Conservation (phyloP, 2,797 vertebrate species). For the Paedocypris micromegethes region DNA sequence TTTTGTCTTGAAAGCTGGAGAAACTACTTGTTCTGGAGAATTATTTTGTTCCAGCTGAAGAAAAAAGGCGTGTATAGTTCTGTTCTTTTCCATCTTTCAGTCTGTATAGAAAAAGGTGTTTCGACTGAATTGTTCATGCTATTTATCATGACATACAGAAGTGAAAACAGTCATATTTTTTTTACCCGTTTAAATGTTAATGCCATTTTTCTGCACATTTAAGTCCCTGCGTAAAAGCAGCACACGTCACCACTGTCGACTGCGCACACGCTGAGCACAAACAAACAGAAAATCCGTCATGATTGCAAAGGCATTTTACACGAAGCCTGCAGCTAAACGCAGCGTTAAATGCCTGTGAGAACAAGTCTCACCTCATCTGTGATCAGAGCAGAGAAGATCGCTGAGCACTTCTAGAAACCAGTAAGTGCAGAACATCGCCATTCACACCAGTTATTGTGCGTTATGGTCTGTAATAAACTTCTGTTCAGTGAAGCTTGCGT, state of each 20-base stretch:
- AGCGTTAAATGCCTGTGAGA: neutral
- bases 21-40: neutral
- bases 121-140: neutral
- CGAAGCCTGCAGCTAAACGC: neutral
- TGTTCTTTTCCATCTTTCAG: neutral
- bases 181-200: no score
- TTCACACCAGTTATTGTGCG: no score
- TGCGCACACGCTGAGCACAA: neutral
- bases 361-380: slow-evolving; percentile 4
- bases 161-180: neutral
- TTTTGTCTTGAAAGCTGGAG: no score
- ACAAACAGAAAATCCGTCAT: slow-evolving; percentile 1
- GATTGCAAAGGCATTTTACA: slow-evolving; percentile 19
- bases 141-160: slow-evolving; percentile 1
- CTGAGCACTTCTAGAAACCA: no score
- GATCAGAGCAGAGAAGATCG: slow-evolving; percentile 2
- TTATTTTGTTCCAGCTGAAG: no score
- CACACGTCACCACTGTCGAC: neutral
- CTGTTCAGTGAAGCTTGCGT: neutral
- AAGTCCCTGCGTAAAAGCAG: no score
- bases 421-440: no score
- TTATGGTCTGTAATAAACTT: no score
- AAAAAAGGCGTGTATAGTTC: neutral
- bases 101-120: neutral
- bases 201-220: no score